Base-by-base conservation (phyloP, 2,888 invertebrate species). In the Meteorus colon region DNA sequence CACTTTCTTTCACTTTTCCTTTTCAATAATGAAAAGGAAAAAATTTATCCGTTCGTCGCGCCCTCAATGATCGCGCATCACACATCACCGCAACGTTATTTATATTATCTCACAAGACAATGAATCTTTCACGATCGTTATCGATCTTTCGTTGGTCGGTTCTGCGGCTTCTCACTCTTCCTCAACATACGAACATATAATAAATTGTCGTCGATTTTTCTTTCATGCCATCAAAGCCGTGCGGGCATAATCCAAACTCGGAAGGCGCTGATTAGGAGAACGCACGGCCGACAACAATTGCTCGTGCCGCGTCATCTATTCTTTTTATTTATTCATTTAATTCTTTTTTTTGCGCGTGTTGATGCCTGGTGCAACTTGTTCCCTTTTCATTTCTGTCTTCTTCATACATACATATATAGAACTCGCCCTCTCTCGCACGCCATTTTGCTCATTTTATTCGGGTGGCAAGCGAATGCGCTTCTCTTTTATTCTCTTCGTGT, bases 401-500 rank as follows among this genome's bases (percentile, higher is more conserved):
- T 24, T 27, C 12, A 16, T n/a, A 48, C 16, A 48, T 48, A n/a
- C n/a, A 48, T 41, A 41, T 41, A 41, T 41, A 41, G 34, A 34
- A n/a, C 48, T 55, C n/a, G 62, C 31, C 10, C 31, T 65, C 65
- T 63, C 51, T 19, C 63, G 19, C 72, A 14, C 31, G 29, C 27
- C 45, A 72, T 63, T 71, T 71, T 60, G 51, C 10, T 48, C 34
- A 41, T 55, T 55, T 55, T 55, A 55, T 55, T 55, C 41, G 51
- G 45, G 31, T 45, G 45, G 55, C 29, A 31, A 72, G 66, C 16
- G 41, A 51, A 48, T 34, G 60, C 81, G 55, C 19, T 55, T 55
- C 8, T 55, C 55, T 55, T 55, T 55, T 55, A 19, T 19, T 55
- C 55, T 55, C 55, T 19, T 82, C 80, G 73, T 84, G 84, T 82